Evolutionary conservation across 2,888 invertebrate species (phyloP).

Genomic region (Thelaira solivaga): DNA sequence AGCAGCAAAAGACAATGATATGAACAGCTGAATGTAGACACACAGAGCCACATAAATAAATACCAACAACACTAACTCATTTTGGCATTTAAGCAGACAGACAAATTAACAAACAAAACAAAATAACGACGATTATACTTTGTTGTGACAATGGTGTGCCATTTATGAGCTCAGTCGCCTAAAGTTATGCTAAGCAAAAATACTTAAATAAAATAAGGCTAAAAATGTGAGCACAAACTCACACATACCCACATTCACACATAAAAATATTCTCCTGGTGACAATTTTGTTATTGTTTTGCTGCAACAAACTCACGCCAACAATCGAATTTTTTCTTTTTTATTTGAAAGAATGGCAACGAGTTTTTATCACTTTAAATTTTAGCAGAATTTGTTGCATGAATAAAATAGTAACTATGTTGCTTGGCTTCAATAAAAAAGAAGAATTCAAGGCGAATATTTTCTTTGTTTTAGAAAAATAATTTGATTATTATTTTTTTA

Average conservation of each 20-base stretch:
- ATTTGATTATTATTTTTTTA: too few relatives aligned
- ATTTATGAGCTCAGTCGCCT: conserved; percentile 58
- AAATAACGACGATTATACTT: conserved; percentile 6
- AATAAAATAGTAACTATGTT: too few relatives aligned
- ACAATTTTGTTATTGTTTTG: conserved; percentile 5
- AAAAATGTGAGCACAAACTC: conserved; percentile 29
- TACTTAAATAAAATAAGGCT: conserved; percentile 54
- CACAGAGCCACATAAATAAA: neutral
- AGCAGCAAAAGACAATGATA: neutral
- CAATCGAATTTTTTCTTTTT: too few relatives aligned
- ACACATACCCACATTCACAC: neutral
- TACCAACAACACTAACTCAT: neutral
- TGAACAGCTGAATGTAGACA: neutral
- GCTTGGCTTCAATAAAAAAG: neutral
- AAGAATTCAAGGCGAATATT: neutral
- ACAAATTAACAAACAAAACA: conserved; percentile 16
- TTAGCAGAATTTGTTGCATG: conserved; percentile 7
- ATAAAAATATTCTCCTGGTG: neutral
- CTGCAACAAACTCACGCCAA: neutral
- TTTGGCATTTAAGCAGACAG: conserved; percentile 21
- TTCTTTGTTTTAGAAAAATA: neutral
- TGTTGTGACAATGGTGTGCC: conserved; percentile 46
- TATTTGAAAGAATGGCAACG: neutral
- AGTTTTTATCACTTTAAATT: conserved; percentile 5
- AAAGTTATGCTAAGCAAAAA: conserved; percentile 59